Evolutionary conservation across 2,113 vertebrate species (phyloP).

Genomic region (Odobenus rosmarus): DNA sequence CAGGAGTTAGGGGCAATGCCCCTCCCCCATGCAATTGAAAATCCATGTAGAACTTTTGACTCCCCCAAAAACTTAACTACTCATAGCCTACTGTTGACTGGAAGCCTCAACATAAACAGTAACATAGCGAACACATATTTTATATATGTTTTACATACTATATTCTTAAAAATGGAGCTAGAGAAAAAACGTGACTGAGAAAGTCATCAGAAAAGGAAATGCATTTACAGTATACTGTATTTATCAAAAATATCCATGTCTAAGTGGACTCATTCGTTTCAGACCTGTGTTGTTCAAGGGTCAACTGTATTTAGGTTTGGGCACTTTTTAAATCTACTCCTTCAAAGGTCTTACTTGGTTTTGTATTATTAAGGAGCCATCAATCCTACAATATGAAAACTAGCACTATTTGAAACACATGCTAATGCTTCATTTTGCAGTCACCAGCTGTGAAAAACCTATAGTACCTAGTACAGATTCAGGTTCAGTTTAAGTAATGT

Average conservation of each 20-base stretch:
- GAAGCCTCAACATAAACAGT: background rate
- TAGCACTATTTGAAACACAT: conserved; percentile 5
- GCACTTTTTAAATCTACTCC: background rate
- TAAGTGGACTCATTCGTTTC: background rate
- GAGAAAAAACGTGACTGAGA: background rate
- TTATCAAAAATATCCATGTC: background rate
- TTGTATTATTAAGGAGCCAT: background rate
- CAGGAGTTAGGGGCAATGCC: background rate
- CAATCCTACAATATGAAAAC: background rate
- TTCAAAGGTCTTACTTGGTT: background rate
- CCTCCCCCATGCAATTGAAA: background rate
- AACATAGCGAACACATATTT: background rate
- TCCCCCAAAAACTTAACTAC: background rate
- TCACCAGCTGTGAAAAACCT: background rate
- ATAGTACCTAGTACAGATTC: background rate
- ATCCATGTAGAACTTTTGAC: background rate
- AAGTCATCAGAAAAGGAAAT: background rate
- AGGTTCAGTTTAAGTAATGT: conserved; percentile 11
- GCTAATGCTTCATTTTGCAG: conserved; percentile 11
- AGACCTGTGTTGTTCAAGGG: background rate
- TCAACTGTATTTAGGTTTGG: background rate
- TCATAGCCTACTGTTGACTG: background rate
- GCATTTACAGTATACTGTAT: background rate
- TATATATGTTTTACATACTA: background rate
- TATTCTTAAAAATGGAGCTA: background rate